Conservation (phyloP, 2,888 invertebrate species). For the Coelinius sp. region DNA sequence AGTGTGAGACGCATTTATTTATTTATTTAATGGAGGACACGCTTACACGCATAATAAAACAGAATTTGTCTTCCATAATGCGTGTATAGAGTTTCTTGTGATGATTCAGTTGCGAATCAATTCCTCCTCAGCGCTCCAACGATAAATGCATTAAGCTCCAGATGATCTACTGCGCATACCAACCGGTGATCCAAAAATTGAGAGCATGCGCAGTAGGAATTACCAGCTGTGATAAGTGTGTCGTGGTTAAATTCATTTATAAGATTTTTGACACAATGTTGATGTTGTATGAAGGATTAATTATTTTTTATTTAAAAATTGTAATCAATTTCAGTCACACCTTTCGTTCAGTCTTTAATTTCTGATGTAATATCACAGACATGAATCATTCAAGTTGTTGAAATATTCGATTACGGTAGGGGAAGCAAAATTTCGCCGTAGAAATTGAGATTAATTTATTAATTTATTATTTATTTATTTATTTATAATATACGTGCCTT, state of each 20-base stretch:
- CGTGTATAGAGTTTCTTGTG: neutral
- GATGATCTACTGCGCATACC: conserved; percentile 15
- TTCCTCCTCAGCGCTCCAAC: neutral
- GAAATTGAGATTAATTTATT: too few species aligned
- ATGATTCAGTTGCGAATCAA: conserved; percentile 26
- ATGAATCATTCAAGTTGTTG: too few species aligned
- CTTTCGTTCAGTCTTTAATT: too few species aligned
- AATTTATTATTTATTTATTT: too few species aligned
- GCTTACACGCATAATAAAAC: neutral
- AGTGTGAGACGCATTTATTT: neutral
- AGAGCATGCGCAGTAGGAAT: conserved; percentile 12
- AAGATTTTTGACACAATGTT: neutral
- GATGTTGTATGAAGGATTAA: neutral
- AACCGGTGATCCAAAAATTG: conserved; percentile 27
- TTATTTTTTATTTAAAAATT: neutral
- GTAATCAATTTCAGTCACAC: neutral
- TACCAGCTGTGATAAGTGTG: conserved; percentile 6
- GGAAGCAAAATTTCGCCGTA: too few species aligned
- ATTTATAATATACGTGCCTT: too few species aligned
- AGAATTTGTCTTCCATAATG: neutral
- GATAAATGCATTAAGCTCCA: conserved; percentile 12
- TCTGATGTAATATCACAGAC: too few species aligned
- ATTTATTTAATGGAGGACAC: neutral
- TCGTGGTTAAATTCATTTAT: neutral
- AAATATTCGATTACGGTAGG: too few species aligned